These are phyloP conservation scores for Pocillopora verrucosa DNA, from an alignment of 64 coral and sea anemone genomes.

Conservation along the genomic window DNA sequence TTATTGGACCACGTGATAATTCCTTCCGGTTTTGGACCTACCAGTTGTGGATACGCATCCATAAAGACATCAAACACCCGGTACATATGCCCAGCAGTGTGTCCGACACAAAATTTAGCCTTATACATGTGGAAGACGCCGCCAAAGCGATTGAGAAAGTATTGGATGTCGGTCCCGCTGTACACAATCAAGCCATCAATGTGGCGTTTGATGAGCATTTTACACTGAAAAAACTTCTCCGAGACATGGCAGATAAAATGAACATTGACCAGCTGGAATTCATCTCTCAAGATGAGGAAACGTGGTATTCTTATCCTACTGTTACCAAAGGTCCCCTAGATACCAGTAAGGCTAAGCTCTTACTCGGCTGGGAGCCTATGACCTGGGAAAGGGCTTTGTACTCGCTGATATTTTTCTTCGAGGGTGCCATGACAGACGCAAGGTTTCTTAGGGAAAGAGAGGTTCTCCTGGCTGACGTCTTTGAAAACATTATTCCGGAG, in stretches of 20 bases:
- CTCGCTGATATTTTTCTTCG: constrained; percentile 59
- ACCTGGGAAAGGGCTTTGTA: constrained; percentile 63
- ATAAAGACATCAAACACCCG: constrained; percentile 72
- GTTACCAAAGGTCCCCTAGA: constrained; percentile 86
- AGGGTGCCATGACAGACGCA: constrained; percentile 83
- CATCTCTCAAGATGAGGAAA: constrained; percentile 72
- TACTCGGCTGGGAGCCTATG: constrained; percentile 86
- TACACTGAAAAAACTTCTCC: constrained; percentile 70
- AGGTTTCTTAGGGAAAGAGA: constrained; percentile 76
- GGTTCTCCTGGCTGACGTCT: constrained; percentile 83
- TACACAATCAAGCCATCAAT: constrained; percentile 84
- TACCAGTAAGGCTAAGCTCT: constrained; percentile 61
- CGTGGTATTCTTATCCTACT: constrained; percentile 94
- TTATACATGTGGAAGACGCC: constrained; percentile 88
- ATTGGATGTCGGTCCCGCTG: constrained; percentile 57
- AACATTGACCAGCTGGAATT: constrained; percentile 57
- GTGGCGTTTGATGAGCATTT: constrained; percentile 93
- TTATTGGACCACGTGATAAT: constrained; percentile 91
- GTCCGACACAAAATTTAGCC: constrained; percentile 73
- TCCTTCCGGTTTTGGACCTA: constrained; percentile 96
- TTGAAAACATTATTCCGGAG: constrained; percentile 84
- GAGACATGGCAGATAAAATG: constrained; percentile 67
- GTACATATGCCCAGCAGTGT: constrained; percentile 85
- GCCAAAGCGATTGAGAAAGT: constrained; percentile 77
- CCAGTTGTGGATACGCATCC: constrained; percentile 90